Evolutionary conservation across 2,888 invertebrate genomes (phyloP).

Genomic region (Rugalucina vietnamica): DNA sequence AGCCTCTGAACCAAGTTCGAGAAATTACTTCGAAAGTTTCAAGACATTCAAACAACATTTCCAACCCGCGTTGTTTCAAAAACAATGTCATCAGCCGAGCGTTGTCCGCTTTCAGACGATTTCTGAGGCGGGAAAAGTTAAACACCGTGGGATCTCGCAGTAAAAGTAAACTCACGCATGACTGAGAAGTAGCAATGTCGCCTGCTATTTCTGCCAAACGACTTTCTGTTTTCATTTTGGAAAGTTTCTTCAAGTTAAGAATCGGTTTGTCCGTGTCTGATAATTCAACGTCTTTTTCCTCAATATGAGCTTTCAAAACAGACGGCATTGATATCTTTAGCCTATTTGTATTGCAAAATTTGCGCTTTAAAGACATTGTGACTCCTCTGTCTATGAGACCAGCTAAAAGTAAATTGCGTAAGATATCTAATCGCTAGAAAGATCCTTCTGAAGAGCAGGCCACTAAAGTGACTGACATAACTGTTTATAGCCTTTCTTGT

Average conservation of each 20-base stretch:
- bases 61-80: slow-evolving; percentile 75
- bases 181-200: slow-evolving; percentile 69
- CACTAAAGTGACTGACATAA: no score
- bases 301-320: not conserved
- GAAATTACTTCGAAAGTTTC: slow-evolving; percentile 67
- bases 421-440: no score
- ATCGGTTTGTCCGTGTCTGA: not conserved
- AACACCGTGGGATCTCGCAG: slow-evolving; percentile 76
- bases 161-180: slow-evolving; percentile 65
- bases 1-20: slow-evolving; percentile 73
- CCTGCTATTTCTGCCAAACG: slow-evolving; percentile 68
- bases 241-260: not conserved
- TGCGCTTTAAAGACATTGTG: slow-evolving; percentile 4
- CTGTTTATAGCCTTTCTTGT: no score
- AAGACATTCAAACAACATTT: slow-evolving; percentile 76
- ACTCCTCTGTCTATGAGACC: not conserved
- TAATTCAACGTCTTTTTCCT: not conserved
- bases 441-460: no score
- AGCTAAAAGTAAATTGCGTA: no score
- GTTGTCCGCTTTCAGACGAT: slow-evolving; percentile 73
- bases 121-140: slow-evolving; percentile 75
- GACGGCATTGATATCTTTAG: not conserved
- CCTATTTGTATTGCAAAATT: not conserved
- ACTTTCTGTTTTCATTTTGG: slow-evolving; percentile 61
- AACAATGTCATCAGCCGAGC: slow-evolving; percentile 78